These are phyloP conservation scores for Pteria penguin DNA, from an alignment of 2,888 invertebrate genomes.

Conservation along the genomic window DNA sequence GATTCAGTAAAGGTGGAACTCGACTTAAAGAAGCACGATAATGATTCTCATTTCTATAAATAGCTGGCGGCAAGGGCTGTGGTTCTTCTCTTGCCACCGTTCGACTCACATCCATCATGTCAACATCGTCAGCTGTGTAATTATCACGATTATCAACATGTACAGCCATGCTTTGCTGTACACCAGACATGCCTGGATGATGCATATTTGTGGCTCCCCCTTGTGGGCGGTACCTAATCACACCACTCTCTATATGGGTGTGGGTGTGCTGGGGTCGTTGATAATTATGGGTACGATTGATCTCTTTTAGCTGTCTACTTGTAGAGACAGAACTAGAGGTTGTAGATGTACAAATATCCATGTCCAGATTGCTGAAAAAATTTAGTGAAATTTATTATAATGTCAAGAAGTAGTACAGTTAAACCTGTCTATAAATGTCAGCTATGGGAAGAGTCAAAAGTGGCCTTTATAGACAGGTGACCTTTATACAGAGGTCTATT, in stretches of 20 bases:
- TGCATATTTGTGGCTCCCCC: not conserved
- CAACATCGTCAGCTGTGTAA: conserved; percentile 7
- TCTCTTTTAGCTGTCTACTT: not conserved
- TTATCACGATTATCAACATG: conserved; percentile 12
- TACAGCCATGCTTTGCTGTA: conserved; percentile 29
- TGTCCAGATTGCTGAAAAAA: not conserved
- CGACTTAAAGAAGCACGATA: conserved; percentile 16
- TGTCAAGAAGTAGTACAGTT: too few relatives aligned
- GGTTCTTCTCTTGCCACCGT: conserved; percentile 43
- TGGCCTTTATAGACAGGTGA: too few relatives aligned
- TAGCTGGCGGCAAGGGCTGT: conserved; percentile 47
- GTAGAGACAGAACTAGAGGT: not conserved
- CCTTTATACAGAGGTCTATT: too few relatives aligned
- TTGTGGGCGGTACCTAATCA: not conserved
- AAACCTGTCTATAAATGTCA: too few relatives aligned
- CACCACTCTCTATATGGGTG: not conserved
- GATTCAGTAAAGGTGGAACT: conserved; percentile 25
- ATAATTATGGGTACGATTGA: conserved; percentile 3
- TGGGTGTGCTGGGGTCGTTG: not conserved
- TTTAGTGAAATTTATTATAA: too few relatives aligned
- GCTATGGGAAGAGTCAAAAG: too few relatives aligned
- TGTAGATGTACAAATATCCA: not conserved
- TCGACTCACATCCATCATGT: conserved; percentile 16
- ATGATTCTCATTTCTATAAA: conserved; percentile 36
- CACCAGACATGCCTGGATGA: conserved; percentile 4